These are phyloP conservation scores for Drosophila subpulchrella DNA, from an alignment of 1,140 invertebrate genomes.

Conservation along the genomic window DNA sequence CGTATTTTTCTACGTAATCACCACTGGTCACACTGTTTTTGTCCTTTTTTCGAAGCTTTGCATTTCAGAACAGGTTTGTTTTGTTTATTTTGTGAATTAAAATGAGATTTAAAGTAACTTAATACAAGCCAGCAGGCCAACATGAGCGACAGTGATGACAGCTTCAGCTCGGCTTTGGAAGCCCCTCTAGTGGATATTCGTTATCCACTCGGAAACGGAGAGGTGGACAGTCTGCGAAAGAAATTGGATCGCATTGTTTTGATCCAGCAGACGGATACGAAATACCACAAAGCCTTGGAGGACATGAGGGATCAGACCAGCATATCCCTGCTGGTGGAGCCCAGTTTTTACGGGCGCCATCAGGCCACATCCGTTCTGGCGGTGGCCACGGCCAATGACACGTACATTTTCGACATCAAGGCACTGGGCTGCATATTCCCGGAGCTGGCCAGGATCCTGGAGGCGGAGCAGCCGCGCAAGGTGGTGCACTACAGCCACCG, in stretches of 20 bases:
- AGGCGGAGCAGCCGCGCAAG: slow-evolving; percentile 42
- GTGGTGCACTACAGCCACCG: slow-evolving; percentile 64
- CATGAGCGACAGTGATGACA: slow-evolving; percentile 1
- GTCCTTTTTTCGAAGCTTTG: neutral
- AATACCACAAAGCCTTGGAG: slow-evolving; percentile 39
- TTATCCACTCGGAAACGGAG: slow-evolving; percentile 15
- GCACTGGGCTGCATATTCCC: slow-evolving; percentile 45
- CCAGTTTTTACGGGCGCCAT: slow-evolving; percentile 61
- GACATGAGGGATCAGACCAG: slow-evolving; percentile 48
- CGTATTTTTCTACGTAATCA: neutral
- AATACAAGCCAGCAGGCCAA: neutral
- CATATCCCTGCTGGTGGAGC: slow-evolving; percentile 55
- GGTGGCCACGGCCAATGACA: slow-evolving; percentile 49
- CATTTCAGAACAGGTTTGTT: neutral
- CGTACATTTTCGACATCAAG: slow-evolving; percentile 54
- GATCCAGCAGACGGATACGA: slow-evolving; percentile 46
- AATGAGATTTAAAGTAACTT: neutral
- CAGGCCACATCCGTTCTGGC: slow-evolving; percentile 31
- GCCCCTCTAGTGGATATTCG: neutral
- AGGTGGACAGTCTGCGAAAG: slow-evolving; percentile 18
- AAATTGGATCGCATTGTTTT: slow-evolving; percentile 33
- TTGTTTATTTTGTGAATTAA: neutral
- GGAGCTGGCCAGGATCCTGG: slow-evolving; percentile 33
- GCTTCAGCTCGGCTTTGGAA: neutral
- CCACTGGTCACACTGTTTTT: neutral